Evolutionary conservation across 2,113 vertebrate genomes (phyloP).

Genomic region (Micronisus gabar): DNA sequence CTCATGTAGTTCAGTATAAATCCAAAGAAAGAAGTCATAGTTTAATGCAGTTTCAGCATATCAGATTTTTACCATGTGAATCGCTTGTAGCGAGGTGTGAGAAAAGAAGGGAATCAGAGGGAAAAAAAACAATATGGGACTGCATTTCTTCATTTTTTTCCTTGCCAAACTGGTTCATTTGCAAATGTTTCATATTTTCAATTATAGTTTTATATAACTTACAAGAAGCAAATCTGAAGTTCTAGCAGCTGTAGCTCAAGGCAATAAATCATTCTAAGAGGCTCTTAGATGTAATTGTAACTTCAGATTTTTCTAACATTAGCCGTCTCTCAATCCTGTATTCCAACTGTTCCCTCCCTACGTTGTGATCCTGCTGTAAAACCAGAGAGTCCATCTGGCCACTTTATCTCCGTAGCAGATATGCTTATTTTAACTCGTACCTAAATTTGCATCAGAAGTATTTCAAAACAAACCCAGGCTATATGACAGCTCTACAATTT

Average conservation of each 20-base stretch:
- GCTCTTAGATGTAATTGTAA: conserved; percentile 3
- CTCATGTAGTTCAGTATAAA: background rate
- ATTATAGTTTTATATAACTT: conserved; percentile 40
- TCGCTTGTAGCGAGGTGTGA: background rate
- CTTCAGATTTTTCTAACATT: conserved; percentile 23
- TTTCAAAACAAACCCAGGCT: background rate
- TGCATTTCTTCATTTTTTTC: background rate
- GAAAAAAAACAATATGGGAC: background rate
- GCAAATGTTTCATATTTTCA: conserved; percentile 43
- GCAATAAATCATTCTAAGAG: conserved; percentile 41
- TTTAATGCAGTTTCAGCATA: background rate
- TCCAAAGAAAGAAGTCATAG: background rate
- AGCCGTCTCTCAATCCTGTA: background rate
- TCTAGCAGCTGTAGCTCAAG: conserved; percentile 19
- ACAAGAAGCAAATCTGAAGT: conserved; percentile 7
- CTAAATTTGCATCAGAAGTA: background rate
- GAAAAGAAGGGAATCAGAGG: background rate
- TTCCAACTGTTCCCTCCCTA: background rate
- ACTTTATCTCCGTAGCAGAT: conserved; percentile 1
- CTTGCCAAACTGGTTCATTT: conserved; percentile 23
- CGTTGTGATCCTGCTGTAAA: background rate
- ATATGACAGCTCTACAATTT: background rate
- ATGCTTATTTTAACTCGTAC: background rate
- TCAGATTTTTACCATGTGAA: background rate
- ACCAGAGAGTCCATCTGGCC: background rate